Percentiles rank a stretch among this genome's conserved stretches.
Evolutionary conservation across 2,888 invertebrate genomes (phyloP).

Genomic region (Sminthurides aquaticus): DNA sequence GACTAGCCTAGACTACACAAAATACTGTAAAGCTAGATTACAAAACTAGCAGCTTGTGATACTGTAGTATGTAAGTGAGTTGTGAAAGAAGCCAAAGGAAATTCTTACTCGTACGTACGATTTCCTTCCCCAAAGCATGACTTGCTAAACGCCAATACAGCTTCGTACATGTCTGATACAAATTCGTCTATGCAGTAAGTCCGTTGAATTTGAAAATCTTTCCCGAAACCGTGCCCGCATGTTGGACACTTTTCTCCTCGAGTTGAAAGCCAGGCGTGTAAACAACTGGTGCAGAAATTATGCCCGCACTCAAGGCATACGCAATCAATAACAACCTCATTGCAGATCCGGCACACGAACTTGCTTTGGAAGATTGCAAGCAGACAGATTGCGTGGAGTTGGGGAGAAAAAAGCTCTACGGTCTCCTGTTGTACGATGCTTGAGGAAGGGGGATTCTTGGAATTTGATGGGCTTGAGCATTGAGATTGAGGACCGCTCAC

Average conservation of each 20-base stretch:
- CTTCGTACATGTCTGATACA: conserved; percentile 11
- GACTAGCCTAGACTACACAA: too few species aligned
- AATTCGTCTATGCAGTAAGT: conserved; percentile 20
- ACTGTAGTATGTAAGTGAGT: too few species aligned
- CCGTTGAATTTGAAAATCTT: conserved; percentile 4
- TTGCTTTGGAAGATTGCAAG: conserved; percentile 15
- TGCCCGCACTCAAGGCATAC: conserved; percentile 19
- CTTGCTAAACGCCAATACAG: conserved; percentile 3
- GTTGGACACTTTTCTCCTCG: conserved; percentile 7
- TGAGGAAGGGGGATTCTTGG: too few species aligned
- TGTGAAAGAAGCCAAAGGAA: not conserved
- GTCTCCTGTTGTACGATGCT: not conserved
- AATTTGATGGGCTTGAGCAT: too few species aligned
- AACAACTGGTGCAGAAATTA: conserved; percentile 17
- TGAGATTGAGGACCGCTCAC: too few species aligned
- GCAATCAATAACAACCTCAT: conserved; percentile 18
- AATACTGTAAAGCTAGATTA: not conserved
- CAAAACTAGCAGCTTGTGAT: too few species aligned
- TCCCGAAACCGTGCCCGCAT: conserved; percentile 3
- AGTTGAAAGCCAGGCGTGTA: conserved; percentile 10
- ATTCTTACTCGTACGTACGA: not conserved
- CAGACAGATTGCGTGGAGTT: conserved; percentile 13
- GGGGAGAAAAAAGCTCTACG: not conserved
- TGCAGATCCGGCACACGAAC: conserved; percentile 20
- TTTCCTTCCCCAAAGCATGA: conserved; percentile 3